Percentiles rank a stretch among this genome's conserved stretches.
phyloP scores from a whole-genome alignment of 2,888 invertebrate species.

The Tipula helvola region DNA sequence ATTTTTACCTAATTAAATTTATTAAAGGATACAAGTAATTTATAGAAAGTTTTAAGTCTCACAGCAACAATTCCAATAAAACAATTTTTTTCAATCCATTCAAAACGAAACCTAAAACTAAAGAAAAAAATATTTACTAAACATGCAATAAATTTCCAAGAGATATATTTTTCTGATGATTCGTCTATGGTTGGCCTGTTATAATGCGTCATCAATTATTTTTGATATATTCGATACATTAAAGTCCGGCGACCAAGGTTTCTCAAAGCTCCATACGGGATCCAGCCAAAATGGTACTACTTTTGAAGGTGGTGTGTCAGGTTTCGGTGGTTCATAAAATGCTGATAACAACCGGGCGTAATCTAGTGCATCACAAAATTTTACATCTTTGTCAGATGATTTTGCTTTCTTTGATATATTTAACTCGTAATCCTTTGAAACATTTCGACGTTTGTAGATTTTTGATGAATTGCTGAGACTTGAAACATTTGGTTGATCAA shows the following conservation, averaged over 20 bases:
- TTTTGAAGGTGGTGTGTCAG: slow-evolving; percentile 25
- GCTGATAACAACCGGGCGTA: slow-evolving; percentile 14
- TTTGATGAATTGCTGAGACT: not conserved
- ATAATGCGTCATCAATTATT: not conserved
- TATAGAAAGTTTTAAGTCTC: not conserved
- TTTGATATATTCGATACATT: not conserved
- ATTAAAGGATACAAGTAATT: not conserved
- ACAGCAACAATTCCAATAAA: not conserved
- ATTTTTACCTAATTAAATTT: not conserved
- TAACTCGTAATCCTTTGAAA: not conserved
- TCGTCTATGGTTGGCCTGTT: not conserved
- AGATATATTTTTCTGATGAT: no score
- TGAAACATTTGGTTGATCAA: not conserved
- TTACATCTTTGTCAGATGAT: not conserved
- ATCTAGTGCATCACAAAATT: not conserved
- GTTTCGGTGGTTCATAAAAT: slow-evolving; percentile 29
- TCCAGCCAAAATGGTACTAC: slow-evolving; percentile 34
- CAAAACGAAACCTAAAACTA: not conserved
- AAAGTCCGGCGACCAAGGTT: not conserved
- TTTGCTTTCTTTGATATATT: not conserved
- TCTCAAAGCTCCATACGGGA: slow-evolving; percentile 28
- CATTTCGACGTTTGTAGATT: not conserved
- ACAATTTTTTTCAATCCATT: not conserved
- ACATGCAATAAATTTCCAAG: not conserved
- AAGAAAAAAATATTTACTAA: not conserved